Evolutionary conservation across 2,113 vertebrate species (phyloP).

Genomic region (Agapornis roseicollis): DNA sequence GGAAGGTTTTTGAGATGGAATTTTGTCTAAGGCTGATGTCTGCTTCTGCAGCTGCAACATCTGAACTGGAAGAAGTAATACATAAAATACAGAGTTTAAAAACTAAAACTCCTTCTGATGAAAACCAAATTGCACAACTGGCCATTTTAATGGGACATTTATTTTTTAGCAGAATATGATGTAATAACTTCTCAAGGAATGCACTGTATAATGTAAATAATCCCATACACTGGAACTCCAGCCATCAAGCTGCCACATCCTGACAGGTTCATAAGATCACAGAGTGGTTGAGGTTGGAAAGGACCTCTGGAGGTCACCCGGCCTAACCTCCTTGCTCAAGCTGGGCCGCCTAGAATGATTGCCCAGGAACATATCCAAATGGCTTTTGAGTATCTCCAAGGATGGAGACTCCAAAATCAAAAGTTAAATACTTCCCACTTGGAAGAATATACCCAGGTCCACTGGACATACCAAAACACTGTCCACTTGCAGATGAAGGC

Average conservation of each 20-base stretch:
- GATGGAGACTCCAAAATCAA: background rate
- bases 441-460: background rate
- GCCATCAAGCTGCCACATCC: background rate
- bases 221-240: fast-evolving
- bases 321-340: background rate
- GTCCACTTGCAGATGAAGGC: background rate
- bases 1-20: background rate
- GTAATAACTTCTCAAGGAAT: background rate
- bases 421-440: background rate
- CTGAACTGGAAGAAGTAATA: background rate
- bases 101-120: background rate
- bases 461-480: background rate
- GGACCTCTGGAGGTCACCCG: background rate
- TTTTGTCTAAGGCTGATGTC: background rate
- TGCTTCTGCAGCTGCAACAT: background rate
- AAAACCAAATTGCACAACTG: background rate
- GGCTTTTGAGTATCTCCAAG: background rate
- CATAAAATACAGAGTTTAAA: background rate
- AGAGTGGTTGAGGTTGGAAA: background rate
- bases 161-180: background rate
- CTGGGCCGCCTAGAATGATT: background rate
- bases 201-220: background rate
- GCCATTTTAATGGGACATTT: background rate
- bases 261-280: background rate
- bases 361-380: background rate